phyloP scores from a whole-genome alignment of 2,113 vertebrate species.

The Cololabis saira region DNA sequence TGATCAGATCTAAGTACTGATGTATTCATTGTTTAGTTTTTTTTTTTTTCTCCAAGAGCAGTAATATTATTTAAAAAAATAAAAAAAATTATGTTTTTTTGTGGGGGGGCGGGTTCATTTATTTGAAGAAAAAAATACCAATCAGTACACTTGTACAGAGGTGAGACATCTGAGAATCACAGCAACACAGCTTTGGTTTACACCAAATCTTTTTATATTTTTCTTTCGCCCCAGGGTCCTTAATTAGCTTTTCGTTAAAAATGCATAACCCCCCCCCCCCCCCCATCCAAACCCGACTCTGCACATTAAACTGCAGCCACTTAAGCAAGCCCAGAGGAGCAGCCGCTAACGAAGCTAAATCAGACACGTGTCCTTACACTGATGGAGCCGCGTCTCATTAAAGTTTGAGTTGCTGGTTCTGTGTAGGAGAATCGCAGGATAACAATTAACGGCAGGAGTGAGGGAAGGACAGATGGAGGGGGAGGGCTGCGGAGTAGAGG shows the following conservation, averaged over 20 bases:
- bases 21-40: too few relatives aligned
- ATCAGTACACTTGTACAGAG: background rate
- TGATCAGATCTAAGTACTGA: too few relatives aligned
- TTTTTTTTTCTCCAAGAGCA: too few relatives aligned
- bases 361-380: conserved; percentile 53
- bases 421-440: conserved; percentile 50
- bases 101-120: too few relatives aligned
- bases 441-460: conserved; percentile 62
- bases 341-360: conserved; percentile 64
- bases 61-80: too few relatives aligned
- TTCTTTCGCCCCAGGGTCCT: conserved; percentile 44
- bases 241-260: conserved; percentile 76
- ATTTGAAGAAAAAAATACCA: too few relatives aligned
- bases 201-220: conserved; percentile 34
- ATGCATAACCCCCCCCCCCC: conserved; percentile 53
- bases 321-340: conserved; percentile 77
- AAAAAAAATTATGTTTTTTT: too few relatives aligned
- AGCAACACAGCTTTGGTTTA: conserved; percentile 44
- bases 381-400: conserved; percentile 73
- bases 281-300: conserved; percentile 53
- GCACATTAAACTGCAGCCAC: conserved; percentile 78
- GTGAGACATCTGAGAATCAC: conserved; percentile 7
- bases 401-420: conserved; percentile 67
- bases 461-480: conserved; percentile 30
- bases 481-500: conserved; percentile 34